Base-by-base conservation (phyloP, 1,140 invertebrate genomes). In the Coptotermes formosanus region DNA sequence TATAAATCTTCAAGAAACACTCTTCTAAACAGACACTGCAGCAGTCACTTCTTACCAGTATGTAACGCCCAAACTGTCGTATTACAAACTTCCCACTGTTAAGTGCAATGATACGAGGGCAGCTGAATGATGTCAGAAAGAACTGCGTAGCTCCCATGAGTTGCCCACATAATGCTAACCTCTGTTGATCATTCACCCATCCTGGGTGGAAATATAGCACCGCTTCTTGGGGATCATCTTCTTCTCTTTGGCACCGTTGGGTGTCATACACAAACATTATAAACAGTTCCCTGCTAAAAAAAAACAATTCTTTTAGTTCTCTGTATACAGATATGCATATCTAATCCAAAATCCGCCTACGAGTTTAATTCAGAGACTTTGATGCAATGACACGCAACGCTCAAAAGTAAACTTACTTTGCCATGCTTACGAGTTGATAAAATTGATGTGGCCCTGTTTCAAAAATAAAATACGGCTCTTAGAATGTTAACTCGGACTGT, bases 261-360 rank as follows among this genome's bases (percentile, higher is more conserved):
- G 94, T 95, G 91, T 97, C 96, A 88, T 97, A 97, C 82, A 97
- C 93, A 92, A 97, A 97, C 86, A 97, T 94, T 91, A 97, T 96
- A 93, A 96, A 95, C 91, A 97, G 95, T 92, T 97, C 96, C 91
- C 95, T 96, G 89, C 69, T 92, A 93, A 45, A 84, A 11, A 16
- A 84, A 83, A 25, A 84, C n/a, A 38, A 83, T 83, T 12, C 44
- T 45, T n/a, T 9, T 8, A 11, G 19, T 55, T 19, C 52, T 9
- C 9, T 55, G 9, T 55, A 55, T 55, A 55, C 52, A 55, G 52
- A 11, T 55, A 55, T 55, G 19, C 3, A 69, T 4, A 69, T 69
- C n/a, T 25, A 3, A 69, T 6, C 3, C 25, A 69, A 25, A 12
- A 69, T n/a, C 64, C 23, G 23, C n/a, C 6, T n/a, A 14, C 52